Conservation (phyloP, 2,888 invertebrate species). For the Hipparchia sbordonii region DNA sequence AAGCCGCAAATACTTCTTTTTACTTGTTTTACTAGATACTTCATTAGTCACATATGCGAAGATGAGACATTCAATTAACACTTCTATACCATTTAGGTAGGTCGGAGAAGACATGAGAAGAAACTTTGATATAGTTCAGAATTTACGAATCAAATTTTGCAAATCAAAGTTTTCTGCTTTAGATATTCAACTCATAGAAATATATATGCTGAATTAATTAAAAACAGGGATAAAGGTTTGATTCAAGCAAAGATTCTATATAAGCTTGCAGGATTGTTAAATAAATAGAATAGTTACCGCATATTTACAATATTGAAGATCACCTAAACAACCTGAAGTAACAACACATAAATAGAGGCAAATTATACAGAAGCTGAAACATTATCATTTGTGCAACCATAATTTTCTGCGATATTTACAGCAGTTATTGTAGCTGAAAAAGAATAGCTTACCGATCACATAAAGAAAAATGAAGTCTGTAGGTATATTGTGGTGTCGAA, state of each 20-base stretch:
- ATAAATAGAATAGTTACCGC: neutral
- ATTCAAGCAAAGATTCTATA: neutral
- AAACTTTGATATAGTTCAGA: too few relatives aligned
- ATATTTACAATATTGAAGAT: constrained; percentile 11
- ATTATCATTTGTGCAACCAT: constrained; percentile 54
- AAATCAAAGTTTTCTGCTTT: too few relatives aligned
- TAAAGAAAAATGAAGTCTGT: constrained; percentile 9
- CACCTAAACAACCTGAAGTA: constrained; percentile 23
- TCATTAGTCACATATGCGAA: too few relatives aligned
- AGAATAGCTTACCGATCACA: constrained; percentile 42
- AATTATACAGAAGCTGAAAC: constrained; percentile 49
- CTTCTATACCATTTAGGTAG: too few relatives aligned
- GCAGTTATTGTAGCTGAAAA: constrained; percentile 56
- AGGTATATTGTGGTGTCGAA: constrained; percentile 30
- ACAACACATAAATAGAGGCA: constrained; percentile 20
- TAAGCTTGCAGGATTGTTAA: neutral
- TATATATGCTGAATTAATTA: too few relatives aligned
- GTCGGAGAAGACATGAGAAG: too few relatives aligned
- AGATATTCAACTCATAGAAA: too few relatives aligned
- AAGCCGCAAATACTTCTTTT: too few relatives aligned
- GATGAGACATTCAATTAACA: too few relatives aligned
- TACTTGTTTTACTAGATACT: too few relatives aligned
- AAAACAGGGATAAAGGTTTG: too few relatives aligned
- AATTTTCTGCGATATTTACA: constrained; percentile 66
- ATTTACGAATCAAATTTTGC: too few relatives aligned